Evolutionary conservation across 2,888 invertebrate genomes (phyloP), one percentile per base, ranked within the genome.

Genomic region (Volucella inflata): DNA sequence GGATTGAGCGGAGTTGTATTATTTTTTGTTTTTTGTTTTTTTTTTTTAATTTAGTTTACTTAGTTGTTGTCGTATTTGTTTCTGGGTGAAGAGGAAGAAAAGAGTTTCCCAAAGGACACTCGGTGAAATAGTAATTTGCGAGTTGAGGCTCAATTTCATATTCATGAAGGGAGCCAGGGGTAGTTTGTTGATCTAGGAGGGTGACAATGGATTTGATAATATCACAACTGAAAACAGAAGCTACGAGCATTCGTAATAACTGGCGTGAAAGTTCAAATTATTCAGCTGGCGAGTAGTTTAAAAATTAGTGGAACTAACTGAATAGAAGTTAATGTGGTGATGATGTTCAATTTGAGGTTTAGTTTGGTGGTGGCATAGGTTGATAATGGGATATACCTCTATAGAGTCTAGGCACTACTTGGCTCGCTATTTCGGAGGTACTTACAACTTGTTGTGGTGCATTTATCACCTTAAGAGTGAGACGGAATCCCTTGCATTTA

Each of bases 81-180:
- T 50, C 30, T 11, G 21, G 48, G 2, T n/a, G 44, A 44, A 21
- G 21, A 8, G 21, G 10, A 48, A 62, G 12, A 8, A 16, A 53
- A 53, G 16, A 44, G 50, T 44, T 36, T 46, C 68, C 16, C 10
- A 59, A 59, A 72, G 79, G 79, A 79, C 79, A 79, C 71, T 55
- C 48, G 14, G 44, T 14, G 65, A 85, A 71, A 79, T 85, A 71
- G 84, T 80, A 85, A 85, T 85, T 85, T 85, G 65, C 75, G 55
- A 85, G 85, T 85, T 76, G 76, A 68, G 71, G 80, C 76, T 55
- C 72, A 85, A 80, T 85, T 85, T 80, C 70, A 74, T 85, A 85
- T 85, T 85, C 85, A 85, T 76, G 80, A 76, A 50, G 62, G 72
- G 78, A 60, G 77, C 67, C 77, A 72, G 82, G 46, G 77, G 78